Percentiles rank a stretch among this genome's conserved stretches.
Evolutionary conservation across 2,113 vertebrate genomes (phyloP).

Genomic region (Gnathonemus echidnorhynchus): DNA sequence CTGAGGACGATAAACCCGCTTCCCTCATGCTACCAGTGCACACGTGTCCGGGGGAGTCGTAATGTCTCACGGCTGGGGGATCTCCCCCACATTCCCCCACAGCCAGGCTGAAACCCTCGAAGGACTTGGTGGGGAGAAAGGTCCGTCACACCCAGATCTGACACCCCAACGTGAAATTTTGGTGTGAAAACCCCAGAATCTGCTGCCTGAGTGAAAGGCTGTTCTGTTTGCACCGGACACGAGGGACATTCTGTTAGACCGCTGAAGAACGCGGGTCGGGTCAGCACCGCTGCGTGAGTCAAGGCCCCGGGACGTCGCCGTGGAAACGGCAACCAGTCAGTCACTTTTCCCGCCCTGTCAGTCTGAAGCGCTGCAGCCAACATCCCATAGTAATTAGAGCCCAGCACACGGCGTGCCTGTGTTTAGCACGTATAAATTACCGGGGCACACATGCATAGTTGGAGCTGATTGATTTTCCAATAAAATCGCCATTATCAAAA

Average conservation of each 20-base stretch:
- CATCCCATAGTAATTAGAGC: conserved; percentile 22
- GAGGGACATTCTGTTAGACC: neutral
- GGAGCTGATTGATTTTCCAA: conserved; percentile 32
- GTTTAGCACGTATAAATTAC: conserved; percentile 24
- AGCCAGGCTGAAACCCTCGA: neutral
- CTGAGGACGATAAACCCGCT: neutral
- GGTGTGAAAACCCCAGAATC: neutral
- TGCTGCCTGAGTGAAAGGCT: neutral
- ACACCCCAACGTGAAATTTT: neutral
- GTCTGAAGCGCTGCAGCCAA: neutral
- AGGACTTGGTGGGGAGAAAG: neutral
- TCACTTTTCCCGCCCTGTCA: conserved; percentile 18
- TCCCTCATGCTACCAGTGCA: neutral
- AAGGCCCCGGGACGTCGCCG: neutral
- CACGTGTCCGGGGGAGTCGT: neutral
- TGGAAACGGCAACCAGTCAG: neutral
- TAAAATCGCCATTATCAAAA: conserved; percentile 42
- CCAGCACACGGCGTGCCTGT: conserved; percentile 10
- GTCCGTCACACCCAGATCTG: neutral
- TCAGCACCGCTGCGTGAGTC: neutral
- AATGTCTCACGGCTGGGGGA: neutral
- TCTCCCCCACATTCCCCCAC: neutral
- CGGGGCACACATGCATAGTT: conserved; percentile 21
- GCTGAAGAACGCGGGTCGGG: neutral
- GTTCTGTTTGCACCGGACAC: neutral